phyloP scores from a whole-genome alignment of 1,140 invertebrate genomes.

The Papilio helenus region DNA sequence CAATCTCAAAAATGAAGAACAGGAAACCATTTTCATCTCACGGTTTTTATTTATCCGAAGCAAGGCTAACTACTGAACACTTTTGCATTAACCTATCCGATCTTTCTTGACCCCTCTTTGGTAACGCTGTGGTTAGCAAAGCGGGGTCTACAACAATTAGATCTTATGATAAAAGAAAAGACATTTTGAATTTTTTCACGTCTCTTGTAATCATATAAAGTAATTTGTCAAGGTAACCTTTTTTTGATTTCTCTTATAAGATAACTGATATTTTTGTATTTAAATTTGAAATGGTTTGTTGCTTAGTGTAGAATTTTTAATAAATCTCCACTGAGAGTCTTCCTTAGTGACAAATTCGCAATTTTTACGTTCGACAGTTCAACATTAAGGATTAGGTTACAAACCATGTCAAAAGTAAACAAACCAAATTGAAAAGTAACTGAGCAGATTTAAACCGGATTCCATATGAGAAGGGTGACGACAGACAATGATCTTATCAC shows the following conservation, averaged over 20 bases:
- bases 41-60: slow-evolving; percentile 7
- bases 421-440: slow-evolving; percentile 17
- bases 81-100: background rate
- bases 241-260: background rate
- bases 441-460: slow-evolving; percentile 33
- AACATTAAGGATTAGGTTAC: background rate
- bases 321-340: background rate
- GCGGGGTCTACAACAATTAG: background rate
- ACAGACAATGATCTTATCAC: slow-evolving; percentile 40
- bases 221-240: background rate
- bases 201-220: background rate
- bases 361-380: background rate
- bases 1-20: slow-evolving; percentile 1
- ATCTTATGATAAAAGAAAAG: slow-evolving; percentile 13
- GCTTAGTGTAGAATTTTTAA: too few species aligned
- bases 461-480: slow-evolving; percentile 41
- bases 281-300: background rate
- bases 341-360: background rate
- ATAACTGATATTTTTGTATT: background rate
- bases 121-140: background rate
- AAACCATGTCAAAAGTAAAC: background rate
- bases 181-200: slow-evolving; percentile 13
- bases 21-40: slow-evolving; percentile 3
- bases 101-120: background rate
- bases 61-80: slow-evolving; percentile 23